phyloP scores from a whole-genome alignment of 2,888 invertebrate species.

The Rhamnusium bicolor region DNA sequence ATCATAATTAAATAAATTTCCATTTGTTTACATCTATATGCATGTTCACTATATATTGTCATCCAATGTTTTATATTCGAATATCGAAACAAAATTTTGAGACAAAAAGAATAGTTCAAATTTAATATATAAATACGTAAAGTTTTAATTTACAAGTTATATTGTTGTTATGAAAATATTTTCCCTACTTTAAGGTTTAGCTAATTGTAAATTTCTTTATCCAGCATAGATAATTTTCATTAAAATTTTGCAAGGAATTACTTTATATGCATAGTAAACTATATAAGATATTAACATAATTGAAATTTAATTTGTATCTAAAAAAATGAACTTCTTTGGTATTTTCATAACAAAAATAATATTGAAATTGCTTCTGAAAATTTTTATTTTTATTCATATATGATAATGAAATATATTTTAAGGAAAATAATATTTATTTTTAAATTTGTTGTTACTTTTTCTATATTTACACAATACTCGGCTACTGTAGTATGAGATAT shows the following conservation, averaged over 20 bases:
- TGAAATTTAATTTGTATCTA: too few species aligned
- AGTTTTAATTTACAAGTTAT: neutral
- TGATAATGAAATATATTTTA: neutral
- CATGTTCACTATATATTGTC: too few species aligned
- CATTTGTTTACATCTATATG: too few species aligned
- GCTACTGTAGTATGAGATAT: neutral
- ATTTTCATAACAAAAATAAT: neutral
- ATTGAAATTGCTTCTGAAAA: neutral
- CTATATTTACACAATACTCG: neutral
- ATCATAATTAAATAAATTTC: too few species aligned
- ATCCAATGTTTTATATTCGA: too few species aligned
- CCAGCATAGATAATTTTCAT: neutral
- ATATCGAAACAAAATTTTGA: too few species aligned
- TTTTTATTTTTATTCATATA: neutral
- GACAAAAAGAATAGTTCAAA: neutral
- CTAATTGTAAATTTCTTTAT: neutral
- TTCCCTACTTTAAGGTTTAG: neutral
- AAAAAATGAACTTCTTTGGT: too few species aligned
- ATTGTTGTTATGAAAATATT: neutral
- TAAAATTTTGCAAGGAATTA: neutral
- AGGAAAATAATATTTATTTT: neutral
- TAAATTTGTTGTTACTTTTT: neutral
- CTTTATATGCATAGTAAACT: too few species aligned
- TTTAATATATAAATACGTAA: neutral
- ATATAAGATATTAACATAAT: too few species aligned